Base-by-base conservation (phyloP, 1,140 invertebrate genomes). In the Antheraea mylitta region DNA sequence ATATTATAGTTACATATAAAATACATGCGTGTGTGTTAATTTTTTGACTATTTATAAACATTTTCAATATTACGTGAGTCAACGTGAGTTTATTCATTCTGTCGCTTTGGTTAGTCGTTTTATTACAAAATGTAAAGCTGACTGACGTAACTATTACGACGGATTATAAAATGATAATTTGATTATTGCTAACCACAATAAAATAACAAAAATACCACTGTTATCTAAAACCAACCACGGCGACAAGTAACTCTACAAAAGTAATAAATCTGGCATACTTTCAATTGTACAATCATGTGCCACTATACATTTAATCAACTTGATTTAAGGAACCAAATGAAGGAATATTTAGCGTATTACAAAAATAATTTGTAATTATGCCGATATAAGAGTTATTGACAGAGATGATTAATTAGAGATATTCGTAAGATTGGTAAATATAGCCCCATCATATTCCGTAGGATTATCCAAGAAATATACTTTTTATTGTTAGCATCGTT, bases 161-260 rank as follows among this genome's bases (percentile, higher is more conserved):
- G 11, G 45, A 16, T 53, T 53, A 53, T 53, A 53, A 53, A 53
- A 53, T 53, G 13, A 53, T 53, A 13, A 53, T 53, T 53, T 53
- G 7, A 53, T 53, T 64, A 58, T 64, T 18, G 30, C 53, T 18
- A 58, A 63, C 36, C 63, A 45, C 48, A 65, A 64, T 64, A 64
- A 38, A 42, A 42, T 42, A 42, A 42, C 38, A 42, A 42, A 38
- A 58, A 38, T n/a, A n/a, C 48, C 61, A 63, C 48, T 53, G 58
- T 68, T 68, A 68, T 62, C 37, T 59, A 45, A 42, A 61, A 13
- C 19, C 19, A 67, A 58, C 59, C 58, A 58, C 30, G 22, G n/a
- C 61, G 62, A 61, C 22, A 60, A 75, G 70, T 72, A 64, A 72
- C 70, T 69, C 71, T 66, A 69, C 66, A 68, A 71, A 30, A 7